phyloP scores from a whole-genome alignment of 1,140 invertebrate species.

The Frieseomelitta varia region DNA sequence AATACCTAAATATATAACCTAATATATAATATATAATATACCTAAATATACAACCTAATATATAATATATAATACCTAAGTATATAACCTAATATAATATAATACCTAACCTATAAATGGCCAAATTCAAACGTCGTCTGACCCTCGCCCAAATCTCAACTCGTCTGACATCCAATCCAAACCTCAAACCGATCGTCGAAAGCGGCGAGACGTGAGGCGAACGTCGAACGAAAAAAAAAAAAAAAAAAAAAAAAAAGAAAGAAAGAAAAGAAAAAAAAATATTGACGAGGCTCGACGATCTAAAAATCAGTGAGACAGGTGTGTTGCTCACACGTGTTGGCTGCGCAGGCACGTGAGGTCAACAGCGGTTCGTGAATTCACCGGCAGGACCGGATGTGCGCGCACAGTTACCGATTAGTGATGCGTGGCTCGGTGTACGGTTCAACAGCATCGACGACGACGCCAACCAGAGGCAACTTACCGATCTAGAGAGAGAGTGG shows the following conservation, averaged over 20 bases:
- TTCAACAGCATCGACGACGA: constrained; percentile 64
- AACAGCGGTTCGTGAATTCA: constrained; percentile 18
- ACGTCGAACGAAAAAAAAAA: not conserved
- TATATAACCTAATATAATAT: too few relatives aligned
- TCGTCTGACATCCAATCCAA: not conserved
- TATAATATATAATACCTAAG: too few relatives aligned
- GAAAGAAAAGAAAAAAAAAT: not conserved
- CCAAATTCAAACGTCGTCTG: not conserved
- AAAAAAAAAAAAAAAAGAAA: not conserved
- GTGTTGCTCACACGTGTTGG: constrained; percentile 29
- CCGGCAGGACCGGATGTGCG: constrained; percentile 63
- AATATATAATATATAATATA: too few relatives aligned
- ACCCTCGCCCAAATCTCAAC: not conserved
- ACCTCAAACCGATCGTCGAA: not conserved
- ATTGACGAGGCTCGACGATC: not conserved
- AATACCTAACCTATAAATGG: not conserved
- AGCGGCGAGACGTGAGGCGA: too few relatives aligned
- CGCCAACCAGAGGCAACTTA: not conserved
- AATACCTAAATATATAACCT: too few relatives aligned
- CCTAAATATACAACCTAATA: too few relatives aligned
- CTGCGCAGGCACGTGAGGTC: constrained; percentile 34
- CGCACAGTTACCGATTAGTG: constrained; percentile 39
- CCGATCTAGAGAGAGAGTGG: not conserved
- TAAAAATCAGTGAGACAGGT: constrained; percentile 9
- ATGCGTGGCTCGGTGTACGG: constrained; percentile 63